Base-by-base conservation (phyloP, 2,888 invertebrate genomes). In the Yponomeuta cagnagella region DNA sequence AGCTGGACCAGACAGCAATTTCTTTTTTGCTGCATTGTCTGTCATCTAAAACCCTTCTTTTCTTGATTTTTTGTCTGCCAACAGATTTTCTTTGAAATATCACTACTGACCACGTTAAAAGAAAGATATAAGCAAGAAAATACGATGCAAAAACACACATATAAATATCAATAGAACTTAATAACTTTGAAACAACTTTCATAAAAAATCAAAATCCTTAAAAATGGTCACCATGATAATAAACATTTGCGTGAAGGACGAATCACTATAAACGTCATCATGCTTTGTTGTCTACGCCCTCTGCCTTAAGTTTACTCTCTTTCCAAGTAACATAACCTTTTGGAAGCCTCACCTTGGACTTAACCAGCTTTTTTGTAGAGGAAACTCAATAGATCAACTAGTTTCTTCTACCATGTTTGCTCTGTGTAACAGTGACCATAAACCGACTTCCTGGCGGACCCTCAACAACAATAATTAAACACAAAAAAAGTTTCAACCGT, bases 401-500 rank as follows among this genome's bases (percentile, higher is more conserved):
- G 43, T 43, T 37, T 43, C 43, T 43, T 43, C 8, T 43, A 43
- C 9, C 5, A 43, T 43, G 43, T 37, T 30, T 58, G 52, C 52
- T 58, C 52, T 9, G 52, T 58, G 52, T 58, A 58, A 58, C 64
- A 64, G 30, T 64, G 64, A 23, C 30, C 64, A 30, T 64, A 64
- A 64, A 64, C 31, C 30, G 23, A 64, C 67, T 67, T 67, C 43
- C 67, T 37, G 33, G 67, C 33, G 33, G 30, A 37, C 48, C 52
- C 30, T 68, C 30, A 68, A 2, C 37, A 67, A 67, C 23, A 69
- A 52, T 69, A 52, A 69, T 48, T 58, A 58, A 31, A 67, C n/a
- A 69, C 43, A 63, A 63, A 69, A 69, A 70, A 70, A 63, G 63
- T 80, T 79, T 78, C 78, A 77, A 81, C 81, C 88, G 90, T 90